A percentile compares a stretch with the other conserved stretches of the same genome.
These are phyloP conservation scores for Chaenogobius annularis DNA, from an alignment of 2,113 vertebrate species.

Conservation along the genomic window DNA sequence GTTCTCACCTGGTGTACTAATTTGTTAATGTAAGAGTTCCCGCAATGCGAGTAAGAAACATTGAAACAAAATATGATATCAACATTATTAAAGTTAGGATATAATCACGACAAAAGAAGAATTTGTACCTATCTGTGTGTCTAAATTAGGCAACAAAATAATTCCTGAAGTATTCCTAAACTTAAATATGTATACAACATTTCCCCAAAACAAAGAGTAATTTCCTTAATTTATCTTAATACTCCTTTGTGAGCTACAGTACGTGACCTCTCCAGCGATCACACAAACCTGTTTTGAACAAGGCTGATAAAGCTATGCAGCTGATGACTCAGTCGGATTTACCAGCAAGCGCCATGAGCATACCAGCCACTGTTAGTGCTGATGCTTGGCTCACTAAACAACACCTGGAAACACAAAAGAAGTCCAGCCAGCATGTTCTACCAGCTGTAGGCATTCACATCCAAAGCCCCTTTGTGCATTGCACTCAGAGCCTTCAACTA, in stretches of 20 bases:
- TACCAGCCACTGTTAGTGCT: constrained; percentile 66
- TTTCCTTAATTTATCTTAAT: background rate
- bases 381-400: constrained; percentile 58
- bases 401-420: constrained; percentile 59
- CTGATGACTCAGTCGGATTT: constrained; percentile 72
- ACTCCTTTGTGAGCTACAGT: background rate
- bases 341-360: constrained; percentile 38
- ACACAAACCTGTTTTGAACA: constrained; percentile 49
- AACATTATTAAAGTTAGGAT: too few species aligned
- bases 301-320: constrained; percentile 58
- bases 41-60: background rate
- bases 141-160: background rate
- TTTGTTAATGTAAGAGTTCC: background rate
- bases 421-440: constrained; percentile 51
- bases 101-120: too few species aligned
- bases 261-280: background rate
- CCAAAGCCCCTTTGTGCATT: constrained; percentile 49
- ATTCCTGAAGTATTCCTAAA: background rate
- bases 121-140: background rate
- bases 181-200: too few species aligned
- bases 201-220: background rate
- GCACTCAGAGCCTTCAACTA: background rate
- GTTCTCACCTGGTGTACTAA: constrained; percentile 17
- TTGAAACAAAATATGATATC: too few species aligned
- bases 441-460: constrained; percentile 45